Conservation (phyloP, 1,140 invertebrate species). For the Apocrypta bakeri region DNA sequence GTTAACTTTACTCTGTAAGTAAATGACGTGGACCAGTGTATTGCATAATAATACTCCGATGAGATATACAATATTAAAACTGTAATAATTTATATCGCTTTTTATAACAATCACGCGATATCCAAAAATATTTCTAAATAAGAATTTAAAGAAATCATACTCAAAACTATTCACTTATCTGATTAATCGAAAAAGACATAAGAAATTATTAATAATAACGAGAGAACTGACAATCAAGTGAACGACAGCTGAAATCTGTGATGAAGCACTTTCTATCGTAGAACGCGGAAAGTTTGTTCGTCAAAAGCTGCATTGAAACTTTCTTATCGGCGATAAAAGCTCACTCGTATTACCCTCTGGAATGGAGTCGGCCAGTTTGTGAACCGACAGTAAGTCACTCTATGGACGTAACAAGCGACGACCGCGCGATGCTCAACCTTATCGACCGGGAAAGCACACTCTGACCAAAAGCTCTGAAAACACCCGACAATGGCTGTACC, state of each 20-base stretch:
- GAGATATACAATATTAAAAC: no score
- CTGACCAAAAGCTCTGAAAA: neutral
- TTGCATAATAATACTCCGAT: no score
- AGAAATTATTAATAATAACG: neutral
- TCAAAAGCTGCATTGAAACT: slow-evolving; percentile 45
- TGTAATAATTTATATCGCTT: no score
- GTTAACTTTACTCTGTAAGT: neutral
- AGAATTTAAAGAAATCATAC: no score
- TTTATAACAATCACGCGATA: no score
- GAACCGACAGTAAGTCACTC: slow-evolving; percentile 19
- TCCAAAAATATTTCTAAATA: no score
- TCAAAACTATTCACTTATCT: no score
- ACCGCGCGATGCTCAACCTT: neutral
- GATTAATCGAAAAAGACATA: no score
- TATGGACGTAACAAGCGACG: slow-evolving; percentile 1
- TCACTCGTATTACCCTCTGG: slow-evolving; percentile 5
- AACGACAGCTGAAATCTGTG: neutral
- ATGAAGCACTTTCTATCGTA: slow-evolving; percentile 33
- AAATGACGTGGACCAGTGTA: no score
- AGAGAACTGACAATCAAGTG: neutral
- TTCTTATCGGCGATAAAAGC: slow-evolving; percentile 35
- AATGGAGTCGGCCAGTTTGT: neutral
- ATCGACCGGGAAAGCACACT: slow-evolving; percentile 18
- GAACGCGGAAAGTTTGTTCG: slow-evolving; percentile 37
- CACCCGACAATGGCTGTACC: neutral